Conservation (phyloP, 2,113 vertebrate species). For the Pipa parva region DNA sequence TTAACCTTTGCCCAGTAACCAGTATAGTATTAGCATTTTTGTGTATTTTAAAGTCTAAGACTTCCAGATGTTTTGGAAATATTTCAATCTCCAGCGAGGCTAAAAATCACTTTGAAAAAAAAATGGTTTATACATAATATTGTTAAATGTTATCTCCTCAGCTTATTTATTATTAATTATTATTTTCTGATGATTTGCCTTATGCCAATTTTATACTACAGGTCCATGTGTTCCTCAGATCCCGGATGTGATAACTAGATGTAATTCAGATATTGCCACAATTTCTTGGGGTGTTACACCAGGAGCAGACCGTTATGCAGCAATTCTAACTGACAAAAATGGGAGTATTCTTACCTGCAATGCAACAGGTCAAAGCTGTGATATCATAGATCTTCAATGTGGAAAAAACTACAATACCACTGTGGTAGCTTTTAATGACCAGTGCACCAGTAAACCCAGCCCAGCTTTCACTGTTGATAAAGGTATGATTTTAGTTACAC, state of each 20-base stretch:
- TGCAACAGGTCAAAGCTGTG: background rate
- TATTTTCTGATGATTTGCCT: too few relatives aligned
- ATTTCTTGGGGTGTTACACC: constrained; percentile 11
- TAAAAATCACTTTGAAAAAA: too few relatives aligned
- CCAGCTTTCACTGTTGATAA: background rate
- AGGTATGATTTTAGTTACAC: background rate
- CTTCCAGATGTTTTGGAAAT: too few relatives aligned
- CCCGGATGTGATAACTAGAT: background rate
- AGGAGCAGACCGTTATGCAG: constrained; percentile 12
- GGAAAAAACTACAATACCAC: constrained; percentile 11
- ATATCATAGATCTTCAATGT: constrained; percentile 4
- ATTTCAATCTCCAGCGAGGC: too few relatives aligned
- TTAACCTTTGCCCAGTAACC: too few relatives aligned
- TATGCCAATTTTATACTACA: background rate
- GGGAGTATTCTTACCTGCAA: constrained; percentile 1
- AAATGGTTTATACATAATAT: too few relatives aligned
- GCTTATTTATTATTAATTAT: too few relatives aligned
- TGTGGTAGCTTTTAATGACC: constrained; percentile 10
- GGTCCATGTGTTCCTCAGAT: constrained; percentile 24
- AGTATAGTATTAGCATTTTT: too few relatives aligned
- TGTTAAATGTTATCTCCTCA: too few relatives aligned
- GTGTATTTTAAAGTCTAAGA: too few relatives aligned
- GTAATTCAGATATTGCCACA: background rate
- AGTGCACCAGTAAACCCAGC: constrained; percentile 14
- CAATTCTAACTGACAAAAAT: constrained; percentile 1